phyloP scores from a whole-genome alignment of 2,888 invertebrate genomes.

The Baronia brevicornis region DNA sequence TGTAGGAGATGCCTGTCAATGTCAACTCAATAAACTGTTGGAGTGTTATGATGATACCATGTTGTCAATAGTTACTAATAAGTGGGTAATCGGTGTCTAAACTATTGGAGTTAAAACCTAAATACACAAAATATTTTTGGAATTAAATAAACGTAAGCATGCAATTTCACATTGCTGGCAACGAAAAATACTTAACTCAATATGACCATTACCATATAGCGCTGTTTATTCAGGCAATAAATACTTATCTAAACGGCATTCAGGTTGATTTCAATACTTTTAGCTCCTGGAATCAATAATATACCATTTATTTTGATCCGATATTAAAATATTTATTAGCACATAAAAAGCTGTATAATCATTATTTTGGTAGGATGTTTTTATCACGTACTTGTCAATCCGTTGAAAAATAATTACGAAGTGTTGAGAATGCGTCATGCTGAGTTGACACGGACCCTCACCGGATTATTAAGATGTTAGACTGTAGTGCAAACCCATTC shows the following conservation, averaged over 20 bases:
- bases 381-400: slow-evolving; percentile 56
- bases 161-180: too few species aligned
- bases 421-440: slow-evolving; percentile 58
- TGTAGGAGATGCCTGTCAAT: slow-evolving; percentile 53
- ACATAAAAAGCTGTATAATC: slow-evolving; percentile 36
- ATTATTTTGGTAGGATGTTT: slow-evolving; percentile 40
- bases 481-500: slow-evolving; percentile 42
- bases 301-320: slow-evolving; percentile 8
- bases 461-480: slow-evolving; percentile 66
- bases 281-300: not conserved
- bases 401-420: slow-evolving; percentile 62
- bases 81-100: not conserved
- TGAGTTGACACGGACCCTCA: slow-evolving; percentile 62
- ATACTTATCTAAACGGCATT: too few species aligned
- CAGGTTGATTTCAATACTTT: too few species aligned
- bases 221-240: too few species aligned
- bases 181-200: too few species aligned
- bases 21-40: slow-evolving; percentile 38
- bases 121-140: too few species aligned
- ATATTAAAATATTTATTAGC: slow-evolving; percentile 20
- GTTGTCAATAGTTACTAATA: slow-evolving; percentile 11
- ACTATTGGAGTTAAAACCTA: too few species aligned
- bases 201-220: too few species aligned
- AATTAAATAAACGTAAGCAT: too few species aligned
- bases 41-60: slow-evolving; percentile 24